phyloP scores from a whole-genome alignment of 2,888 invertebrate species.

The Penaeus monodon region DNA sequence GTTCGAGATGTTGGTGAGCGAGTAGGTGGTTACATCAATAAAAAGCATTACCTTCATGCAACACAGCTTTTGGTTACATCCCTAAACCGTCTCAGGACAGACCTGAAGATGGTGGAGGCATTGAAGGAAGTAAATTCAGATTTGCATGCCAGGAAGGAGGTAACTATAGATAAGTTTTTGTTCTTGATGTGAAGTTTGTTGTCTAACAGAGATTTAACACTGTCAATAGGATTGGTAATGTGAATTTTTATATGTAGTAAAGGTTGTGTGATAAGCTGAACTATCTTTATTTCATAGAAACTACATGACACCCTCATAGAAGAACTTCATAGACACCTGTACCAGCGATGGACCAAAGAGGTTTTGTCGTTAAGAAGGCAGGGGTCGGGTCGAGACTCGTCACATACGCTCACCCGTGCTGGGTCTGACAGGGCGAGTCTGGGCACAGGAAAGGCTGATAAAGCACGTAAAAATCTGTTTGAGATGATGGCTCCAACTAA shows the following conservation, averaged over 20 bases:
- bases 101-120: conserved; percentile 78
- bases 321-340: conserved; percentile 81
- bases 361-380: conserved; percentile 74
- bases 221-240: too few species aligned
- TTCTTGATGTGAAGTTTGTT: neutral
- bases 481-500: conserved; percentile 57
- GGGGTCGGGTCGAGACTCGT: conserved; percentile 71
- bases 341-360: conserved; percentile 76
- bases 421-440: conserved; percentile 56
- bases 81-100: conserved; percentile 57
- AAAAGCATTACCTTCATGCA: conserved; percentile 86
- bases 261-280: conserved; percentile 2
- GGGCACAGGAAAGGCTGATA: conserved; percentile 55
- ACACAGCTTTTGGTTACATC: conserved; percentile 81
- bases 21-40: conserved; percentile 77
- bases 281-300: conserved; percentile 71
- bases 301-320: conserved; percentile 79
- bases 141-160: conserved; percentile 77
- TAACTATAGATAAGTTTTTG: conserved; percentile 66
- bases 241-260: neutral
- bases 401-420: conserved; percentile 35
- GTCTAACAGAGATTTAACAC: too few species aligned
- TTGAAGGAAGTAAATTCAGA: conserved; percentile 84
- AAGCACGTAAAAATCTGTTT: conserved; percentile 55
- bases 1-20: conserved; percentile 81